A percentile compares a stretch with the other conserved stretches of the same genome.
These are phyloP conservation scores for Glareola pratincola DNA, from an alignment of 2,113 vertebrate species.

Conservation along the genomic window DNA sequence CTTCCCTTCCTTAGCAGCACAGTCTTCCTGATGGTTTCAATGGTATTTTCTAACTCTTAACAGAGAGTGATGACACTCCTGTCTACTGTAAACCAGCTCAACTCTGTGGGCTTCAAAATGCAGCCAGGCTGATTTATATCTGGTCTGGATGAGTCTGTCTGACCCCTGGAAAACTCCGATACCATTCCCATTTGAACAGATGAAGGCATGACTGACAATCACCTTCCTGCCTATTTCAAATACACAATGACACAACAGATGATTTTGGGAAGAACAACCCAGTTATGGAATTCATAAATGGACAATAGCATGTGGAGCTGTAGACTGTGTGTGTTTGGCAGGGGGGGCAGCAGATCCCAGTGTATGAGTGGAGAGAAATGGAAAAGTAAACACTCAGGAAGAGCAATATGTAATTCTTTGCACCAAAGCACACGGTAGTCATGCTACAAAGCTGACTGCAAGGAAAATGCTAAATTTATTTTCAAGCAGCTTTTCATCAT, in stretches of 20 bases:
- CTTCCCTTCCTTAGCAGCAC: neutral
- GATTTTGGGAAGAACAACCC: neutral
- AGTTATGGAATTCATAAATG: neutral
- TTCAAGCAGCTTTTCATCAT: slow-evolving; percentile 25
- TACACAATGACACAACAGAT: neutral
- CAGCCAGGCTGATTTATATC: neutral
- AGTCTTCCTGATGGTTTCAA: neutral
- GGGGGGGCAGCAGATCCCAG: neutral
- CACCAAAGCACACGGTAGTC: slow-evolving; percentile 22
- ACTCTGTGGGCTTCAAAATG: neutral
- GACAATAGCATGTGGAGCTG: neutral
- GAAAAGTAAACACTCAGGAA: slow-evolving; percentile 1
- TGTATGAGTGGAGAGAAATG: neutral
- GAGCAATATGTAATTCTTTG: slow-evolving; percentile 23
- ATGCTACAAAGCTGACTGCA: neutral
- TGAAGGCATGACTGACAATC: neutral
- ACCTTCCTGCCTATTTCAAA: neutral
- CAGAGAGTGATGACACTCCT: neutral
- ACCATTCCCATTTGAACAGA: neutral
- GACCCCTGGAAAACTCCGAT: neutral
- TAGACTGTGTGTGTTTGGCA: neutral
- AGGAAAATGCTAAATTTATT: slow-evolving; percentile 3
- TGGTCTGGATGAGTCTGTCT: neutral
- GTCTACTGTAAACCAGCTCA: neutral
- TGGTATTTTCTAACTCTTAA: neutral